These are phyloP conservation scores for Chironomus striatipennis DNA, from an alignment of 1,140 invertebrate genomes.

Conservation along the genomic window DNA sequence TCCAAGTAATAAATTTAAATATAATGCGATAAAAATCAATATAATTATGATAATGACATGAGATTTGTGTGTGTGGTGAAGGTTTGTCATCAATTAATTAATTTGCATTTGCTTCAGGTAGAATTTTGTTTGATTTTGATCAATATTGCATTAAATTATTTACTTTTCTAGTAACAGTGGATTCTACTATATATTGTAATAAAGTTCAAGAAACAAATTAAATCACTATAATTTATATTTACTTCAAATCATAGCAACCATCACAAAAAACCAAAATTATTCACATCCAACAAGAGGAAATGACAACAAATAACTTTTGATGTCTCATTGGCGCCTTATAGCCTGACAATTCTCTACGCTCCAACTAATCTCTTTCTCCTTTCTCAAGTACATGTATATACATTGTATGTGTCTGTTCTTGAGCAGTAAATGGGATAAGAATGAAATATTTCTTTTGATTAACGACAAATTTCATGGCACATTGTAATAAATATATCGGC, in stretches of 20 bases:
- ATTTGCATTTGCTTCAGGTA: neutral
- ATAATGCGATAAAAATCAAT: neutral
- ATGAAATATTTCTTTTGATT: conserved; percentile 7
- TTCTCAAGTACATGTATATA: neutral
- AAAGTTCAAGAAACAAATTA: too few relatives aligned
- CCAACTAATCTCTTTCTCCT: neutral
- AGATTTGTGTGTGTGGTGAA: neutral
- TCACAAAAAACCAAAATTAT: too few relatives aligned
- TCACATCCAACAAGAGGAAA: neutral
- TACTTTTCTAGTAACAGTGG: too few relatives aligned
- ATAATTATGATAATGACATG: neutral
- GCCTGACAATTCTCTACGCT: conserved; percentile 6
- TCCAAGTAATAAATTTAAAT: too few relatives aligned
- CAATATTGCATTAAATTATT: too few relatives aligned
- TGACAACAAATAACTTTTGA: neutral
- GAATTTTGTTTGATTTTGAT: neutral
- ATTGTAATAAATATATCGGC: neutral
- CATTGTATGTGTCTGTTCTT: too few relatives aligned
- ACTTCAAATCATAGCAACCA: too few relatives aligned
- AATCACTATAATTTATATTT: too few relatives aligned
- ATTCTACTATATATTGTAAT: too few relatives aligned
- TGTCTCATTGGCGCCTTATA: conserved; percentile 5
- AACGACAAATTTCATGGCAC: conserved; percentile 22
- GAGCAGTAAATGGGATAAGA: too few relatives aligned
- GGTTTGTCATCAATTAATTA: too few relatives aligned